Evolutionary conservation across 2,888 invertebrate species (phyloP).

Genomic region (Himalopsyche anomala): DNA sequence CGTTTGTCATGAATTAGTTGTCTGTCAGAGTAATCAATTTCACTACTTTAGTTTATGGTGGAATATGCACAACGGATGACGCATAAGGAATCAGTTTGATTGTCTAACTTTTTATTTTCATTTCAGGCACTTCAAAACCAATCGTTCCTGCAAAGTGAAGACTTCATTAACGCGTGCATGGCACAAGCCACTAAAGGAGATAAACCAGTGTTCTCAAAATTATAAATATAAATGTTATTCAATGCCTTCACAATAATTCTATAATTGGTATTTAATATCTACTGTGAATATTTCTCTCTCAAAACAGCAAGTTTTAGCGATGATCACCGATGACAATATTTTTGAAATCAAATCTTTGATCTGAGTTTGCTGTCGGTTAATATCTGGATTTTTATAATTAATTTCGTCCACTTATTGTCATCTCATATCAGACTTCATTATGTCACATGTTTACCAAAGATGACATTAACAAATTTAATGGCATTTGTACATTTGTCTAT

Average conservation of each 20-base stretch:
- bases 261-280: background rate
- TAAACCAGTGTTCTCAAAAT: conserved; percentile 87
- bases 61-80: too few species aligned
- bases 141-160: conserved; percentile 93
- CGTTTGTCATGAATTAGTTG: too few species aligned
- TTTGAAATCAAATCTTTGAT: too few species aligned
- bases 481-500: too few species aligned
- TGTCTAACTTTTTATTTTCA: conserved; percentile 63
- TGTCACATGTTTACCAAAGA: too few species aligned
- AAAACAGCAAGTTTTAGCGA: too few species aligned
- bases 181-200: conserved; percentile 85
- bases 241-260: background rate
- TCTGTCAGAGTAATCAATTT: background rate
- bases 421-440: too few species aligned
- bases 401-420: too few species aligned
- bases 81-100: background rate
- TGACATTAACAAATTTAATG: too few species aligned
- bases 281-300: background rate
- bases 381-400: too few species aligned
- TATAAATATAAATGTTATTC: conserved; percentile 72
- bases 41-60: background rate
- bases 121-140: conserved; percentile 89
- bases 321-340: too few species aligned
- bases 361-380: too few species aligned
- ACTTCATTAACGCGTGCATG: conserved; percentile 87